Percentiles rank a stretch among this genome's conserved stretches.
Conservation (phyloP, 2,888 invertebrate genomes). For the Cheilosia soror region DNA sequence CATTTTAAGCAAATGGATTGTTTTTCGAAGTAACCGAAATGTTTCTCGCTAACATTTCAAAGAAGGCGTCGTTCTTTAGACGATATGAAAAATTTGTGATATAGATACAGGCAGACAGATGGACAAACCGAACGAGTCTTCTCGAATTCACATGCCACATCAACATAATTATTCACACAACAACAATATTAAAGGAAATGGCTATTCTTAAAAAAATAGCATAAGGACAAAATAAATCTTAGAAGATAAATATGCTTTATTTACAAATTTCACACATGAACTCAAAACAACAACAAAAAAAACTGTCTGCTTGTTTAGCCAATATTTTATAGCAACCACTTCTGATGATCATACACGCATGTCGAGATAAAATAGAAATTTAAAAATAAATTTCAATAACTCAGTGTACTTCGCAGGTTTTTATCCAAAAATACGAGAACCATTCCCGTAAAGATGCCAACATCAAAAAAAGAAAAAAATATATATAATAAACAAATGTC, state of each 20-base stretch:
- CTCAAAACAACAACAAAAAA: not conserved
- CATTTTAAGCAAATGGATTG: too few relatives aligned
- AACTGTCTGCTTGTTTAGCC: conserved; percentile 10
- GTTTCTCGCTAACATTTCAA: too few relatives aligned
- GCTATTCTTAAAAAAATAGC: not conserved
- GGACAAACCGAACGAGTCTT: too few relatives aligned
- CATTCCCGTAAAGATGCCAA: conserved; percentile 38
- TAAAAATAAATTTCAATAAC: conserved; percentile 40
- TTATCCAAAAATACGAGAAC: conserved; percentile 23
- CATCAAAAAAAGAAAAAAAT: conserved; percentile 14
- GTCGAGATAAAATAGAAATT: conserved; percentile 13
- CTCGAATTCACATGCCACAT: too few relatives aligned
- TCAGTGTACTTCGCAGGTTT: conserved; percentile 6
- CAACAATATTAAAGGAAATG: too few relatives aligned
- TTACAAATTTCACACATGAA: not conserved
- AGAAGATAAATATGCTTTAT: not conserved
- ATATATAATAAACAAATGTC: not conserved
- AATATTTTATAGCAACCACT: conserved; percentile 1
- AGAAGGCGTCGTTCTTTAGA: too few relatives aligned
- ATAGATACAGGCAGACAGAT: too few relatives aligned
- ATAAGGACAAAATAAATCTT: not conserved
- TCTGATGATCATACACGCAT: conserved; percentile 16
- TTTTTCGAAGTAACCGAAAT: too few relatives aligned
- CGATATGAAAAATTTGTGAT: too few relatives aligned
- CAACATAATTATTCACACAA: too few relatives aligned